Evolutionary conservation across 1,140 invertebrate species (phyloP).

Genomic region (Colletes latitarsis): DNA sequence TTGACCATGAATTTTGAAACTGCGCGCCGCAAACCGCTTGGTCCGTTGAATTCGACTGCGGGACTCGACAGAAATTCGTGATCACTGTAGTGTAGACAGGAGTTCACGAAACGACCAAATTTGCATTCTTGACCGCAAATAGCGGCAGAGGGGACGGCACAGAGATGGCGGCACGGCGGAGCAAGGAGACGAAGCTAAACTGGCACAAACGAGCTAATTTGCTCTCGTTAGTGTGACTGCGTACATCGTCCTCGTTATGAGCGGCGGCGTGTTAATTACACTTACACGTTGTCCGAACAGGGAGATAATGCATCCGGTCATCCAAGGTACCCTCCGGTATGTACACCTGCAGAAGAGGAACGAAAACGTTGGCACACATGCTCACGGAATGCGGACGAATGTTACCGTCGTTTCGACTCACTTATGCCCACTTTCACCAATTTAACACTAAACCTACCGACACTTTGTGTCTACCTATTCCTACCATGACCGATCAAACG

Average conservation of each 20-base stretch:
- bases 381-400: constrained; percentile 28
- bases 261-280: constrained; percentile 71
- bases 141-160: constrained; percentile 46
- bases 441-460: too few species aligned
- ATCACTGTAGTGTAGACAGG: constrained; percentile 52
- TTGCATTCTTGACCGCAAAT: constrained; percentile 75
- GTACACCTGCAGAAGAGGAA: constrained; percentile 47
- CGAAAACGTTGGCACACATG: constrained; percentile 31
- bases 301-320: constrained; percentile 67
- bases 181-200: constrained; percentile 67
- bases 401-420: constrained; percentile 19
- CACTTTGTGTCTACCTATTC: too few species aligned
- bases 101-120: constrained; percentile 65
- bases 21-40: constrained; percentile 32
- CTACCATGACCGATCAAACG: too few species aligned
- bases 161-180: constrained; percentile 27
- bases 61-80: constrained; percentile 62
- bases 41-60: constrained; percentile 63
- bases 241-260: constrained; percentile 70
- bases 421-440: not conserved
- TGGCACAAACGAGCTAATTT: constrained; percentile 75
- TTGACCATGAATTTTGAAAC: constrained; percentile 65
- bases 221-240: constrained; percentile 73
- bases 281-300: constrained; percentile 71
- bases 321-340: constrained; percentile 47